Percentiles rank a stretch among this genome's conserved stretches.
Evolutionary conservation across 2,888 invertebrate genomes (phyloP).

Genomic region (Trissolcus japonicus): DNA sequence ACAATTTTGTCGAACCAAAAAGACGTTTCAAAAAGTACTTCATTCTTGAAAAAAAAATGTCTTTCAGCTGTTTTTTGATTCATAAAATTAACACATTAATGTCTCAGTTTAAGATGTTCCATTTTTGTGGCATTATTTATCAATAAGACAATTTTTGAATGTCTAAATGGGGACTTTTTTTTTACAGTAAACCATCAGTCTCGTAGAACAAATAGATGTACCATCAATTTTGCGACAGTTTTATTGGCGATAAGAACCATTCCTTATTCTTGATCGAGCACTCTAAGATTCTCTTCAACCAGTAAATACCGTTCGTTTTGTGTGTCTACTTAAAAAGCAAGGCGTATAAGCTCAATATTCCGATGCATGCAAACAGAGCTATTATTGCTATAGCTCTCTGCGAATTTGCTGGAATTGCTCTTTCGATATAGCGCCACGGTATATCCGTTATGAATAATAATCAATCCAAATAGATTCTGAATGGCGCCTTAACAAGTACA

Average conservation of each 20-base stretch:
- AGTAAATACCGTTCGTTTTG: slow-evolving; percentile 15
- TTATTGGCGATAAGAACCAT: neutral
- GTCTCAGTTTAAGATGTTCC: too few relatives aligned
- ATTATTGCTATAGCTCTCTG: slow-evolving; percentile 33
- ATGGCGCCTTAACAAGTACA: slow-evolving; percentile 14
- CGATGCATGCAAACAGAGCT: slow-evolving; percentile 35
- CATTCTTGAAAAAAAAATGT: too few relatives aligned
- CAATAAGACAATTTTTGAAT: too few relatives aligned
- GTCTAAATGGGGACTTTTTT: too few relatives aligned
- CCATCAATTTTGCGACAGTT: too few relatives aligned
- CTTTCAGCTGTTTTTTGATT: too few relatives aligned
- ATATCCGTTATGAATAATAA: slow-evolving; percentile 38
- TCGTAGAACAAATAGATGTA: too few relatives aligned
- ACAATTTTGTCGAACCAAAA: too few relatives aligned
- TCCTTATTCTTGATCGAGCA: slow-evolving; percentile 10
- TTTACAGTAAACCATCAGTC: too few relatives aligned
- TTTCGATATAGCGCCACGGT: slow-evolving; percentile 32
- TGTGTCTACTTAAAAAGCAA: slow-evolving; percentile 31
- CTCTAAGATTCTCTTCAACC: neutral
- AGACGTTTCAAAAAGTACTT: too few relatives aligned
- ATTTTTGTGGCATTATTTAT: too few relatives aligned
- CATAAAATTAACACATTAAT: too few relatives aligned
- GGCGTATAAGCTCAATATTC: slow-evolving; percentile 33
- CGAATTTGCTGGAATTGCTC: slow-evolving; percentile 36
- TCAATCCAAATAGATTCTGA: slow-evolving; percentile 33